Evolutionary conservation across 2,888 invertebrate genomes (phyloP), one percentile per base, ranked within the genome.

Genomic region (Hipparchia semele): DNA sequence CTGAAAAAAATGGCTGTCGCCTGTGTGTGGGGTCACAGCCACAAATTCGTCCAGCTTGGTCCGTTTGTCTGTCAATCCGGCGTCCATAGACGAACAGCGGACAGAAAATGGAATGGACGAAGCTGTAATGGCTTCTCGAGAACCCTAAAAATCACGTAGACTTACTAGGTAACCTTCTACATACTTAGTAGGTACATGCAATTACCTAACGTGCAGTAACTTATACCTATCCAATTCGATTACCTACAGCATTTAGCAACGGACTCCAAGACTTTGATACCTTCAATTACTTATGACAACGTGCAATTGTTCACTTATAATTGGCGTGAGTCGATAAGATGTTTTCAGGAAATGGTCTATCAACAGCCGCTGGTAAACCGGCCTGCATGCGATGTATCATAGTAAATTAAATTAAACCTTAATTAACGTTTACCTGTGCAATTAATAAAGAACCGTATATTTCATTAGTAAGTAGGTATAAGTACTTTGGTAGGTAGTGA

Each of bases 271-370:
- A 76, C 79, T 80, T 86, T 87, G 86, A 90, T 89, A 90, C 87
- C 86, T 79, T 83, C 84, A 87, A 90, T 90, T 91, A 90, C 78
- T 81, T 80, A 86, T 86, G 87, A 87, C 87, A 89, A 82, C 86
- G 80, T 86, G 85, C 89, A 90, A 91, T 90, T 90, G 87, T 88
- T 83, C 79, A 79, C 80, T 84, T 84, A 74, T 80, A 80, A 71
- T 39, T 39, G 51, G 66, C 70, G 61, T 67, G 46, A 73, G 46
- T 68, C 58, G 54, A 64, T 70, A 54, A 71, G 61, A 71, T 61
- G 61, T 61, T 61, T 71, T 61, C 60, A 67, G 61, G 67, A 71
- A 71, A 71, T 71, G 61, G 49, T 62, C 66, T 67, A 67, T 71
- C 67, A 61, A 61, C 71, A 61, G 10, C 51, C 12, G 4, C 45